phyloP scores from a whole-genome alignment of 2,888 invertebrate genomes.

The Nycteola revayana region DNA sequence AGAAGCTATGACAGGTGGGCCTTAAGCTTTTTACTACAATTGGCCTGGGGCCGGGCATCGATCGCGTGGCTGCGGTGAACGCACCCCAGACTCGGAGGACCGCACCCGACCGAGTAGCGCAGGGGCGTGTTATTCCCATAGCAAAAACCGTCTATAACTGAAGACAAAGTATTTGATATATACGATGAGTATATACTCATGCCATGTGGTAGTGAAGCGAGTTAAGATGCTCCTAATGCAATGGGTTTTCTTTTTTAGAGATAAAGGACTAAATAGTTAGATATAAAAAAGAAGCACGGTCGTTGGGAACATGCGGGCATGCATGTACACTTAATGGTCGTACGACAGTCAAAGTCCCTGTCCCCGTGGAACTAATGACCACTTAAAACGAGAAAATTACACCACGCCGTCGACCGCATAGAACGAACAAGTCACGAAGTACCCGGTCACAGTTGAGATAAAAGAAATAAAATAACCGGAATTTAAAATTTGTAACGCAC shows the following conservation, averaged over 20 bases:
- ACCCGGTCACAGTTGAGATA: slow-evolving; percentile 42
- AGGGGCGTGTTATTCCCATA: slow-evolving; percentile 47
- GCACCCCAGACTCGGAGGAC: slow-evolving; percentile 67
- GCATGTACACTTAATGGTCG: slow-evolving; percentile 66
- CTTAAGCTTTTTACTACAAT: slow-evolving; percentile 47
- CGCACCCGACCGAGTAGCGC: slow-evolving; percentile 51
- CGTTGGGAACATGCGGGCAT: slow-evolving; percentile 41
- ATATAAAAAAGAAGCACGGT: slow-evolving; percentile 42
- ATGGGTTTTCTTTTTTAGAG: slow-evolving; percentile 13
- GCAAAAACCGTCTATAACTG: slow-evolving; percentile 52
- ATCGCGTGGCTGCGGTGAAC: slow-evolving; percentile 71
- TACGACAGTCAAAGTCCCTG: slow-evolving; percentile 64
- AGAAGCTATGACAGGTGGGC: slow-evolving; percentile 51
- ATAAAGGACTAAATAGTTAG: slow-evolving; percentile 19
- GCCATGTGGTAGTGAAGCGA: slow-evolving; percentile 6
- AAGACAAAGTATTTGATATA: slow-evolving; percentile 48
- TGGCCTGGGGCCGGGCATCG: slow-evolving; percentile 67
- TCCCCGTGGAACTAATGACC: slow-evolving; percentile 75
- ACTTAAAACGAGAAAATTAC: slow-evolving; percentile 76
- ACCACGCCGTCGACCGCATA: slow-evolving; percentile 49
- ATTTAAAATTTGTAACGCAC: slow-evolving; percentile 42
- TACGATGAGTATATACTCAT: slow-evolving; percentile 26
- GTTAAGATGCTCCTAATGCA: slow-evolving; percentile 14
- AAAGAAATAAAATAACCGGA: slow-evolving; percentile 37
- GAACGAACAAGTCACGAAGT: slow-evolving; percentile 69